Evolutionary conservation across 2,888 invertebrate genomes (phyloP).

Genomic region (Lochmaea crataegi): DNA sequence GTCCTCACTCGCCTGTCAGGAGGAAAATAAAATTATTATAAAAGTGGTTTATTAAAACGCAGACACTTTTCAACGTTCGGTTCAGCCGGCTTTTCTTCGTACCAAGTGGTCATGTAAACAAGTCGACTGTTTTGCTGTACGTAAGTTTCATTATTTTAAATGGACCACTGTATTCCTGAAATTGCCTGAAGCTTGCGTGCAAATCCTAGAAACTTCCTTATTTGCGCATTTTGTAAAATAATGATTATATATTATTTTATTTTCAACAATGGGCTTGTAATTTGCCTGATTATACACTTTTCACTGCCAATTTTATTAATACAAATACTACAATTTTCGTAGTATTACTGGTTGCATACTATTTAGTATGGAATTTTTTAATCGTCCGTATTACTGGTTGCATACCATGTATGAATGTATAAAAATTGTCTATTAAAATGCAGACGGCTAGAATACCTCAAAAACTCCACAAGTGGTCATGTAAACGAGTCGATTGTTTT

Average conservation of each 20-base stretch:
- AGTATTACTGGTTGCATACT: not conserved
- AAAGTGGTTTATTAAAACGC: not conserved
- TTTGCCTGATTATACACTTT: not conserved
- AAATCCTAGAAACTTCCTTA: not conserved
- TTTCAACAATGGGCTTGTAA: not conserved
- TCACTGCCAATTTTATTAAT: not conserved
- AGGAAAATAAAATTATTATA: not conserved
- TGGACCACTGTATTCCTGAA: not conserved
- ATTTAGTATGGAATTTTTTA: not conserved
- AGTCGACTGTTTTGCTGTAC: not conserved
- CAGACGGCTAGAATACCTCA: no score
- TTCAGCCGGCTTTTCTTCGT: not conserved
- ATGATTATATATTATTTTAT: not conserved
- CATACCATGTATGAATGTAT: no score
- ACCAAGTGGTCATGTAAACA: not conserved
- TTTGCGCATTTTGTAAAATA: not conserved
- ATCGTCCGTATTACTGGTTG: no score
- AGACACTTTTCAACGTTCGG: not conserved
- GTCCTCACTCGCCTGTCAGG: not conserved
- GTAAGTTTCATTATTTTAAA: not conserved
- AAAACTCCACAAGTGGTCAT: no score
- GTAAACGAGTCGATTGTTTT: no score
- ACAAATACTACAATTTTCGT: not conserved
- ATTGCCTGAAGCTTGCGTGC: not conserved
- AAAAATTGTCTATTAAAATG: no score